phyloP scores from a whole-genome alignment of 2,797 vertebrate species.

The Knipowitschia caucasica region DNA sequence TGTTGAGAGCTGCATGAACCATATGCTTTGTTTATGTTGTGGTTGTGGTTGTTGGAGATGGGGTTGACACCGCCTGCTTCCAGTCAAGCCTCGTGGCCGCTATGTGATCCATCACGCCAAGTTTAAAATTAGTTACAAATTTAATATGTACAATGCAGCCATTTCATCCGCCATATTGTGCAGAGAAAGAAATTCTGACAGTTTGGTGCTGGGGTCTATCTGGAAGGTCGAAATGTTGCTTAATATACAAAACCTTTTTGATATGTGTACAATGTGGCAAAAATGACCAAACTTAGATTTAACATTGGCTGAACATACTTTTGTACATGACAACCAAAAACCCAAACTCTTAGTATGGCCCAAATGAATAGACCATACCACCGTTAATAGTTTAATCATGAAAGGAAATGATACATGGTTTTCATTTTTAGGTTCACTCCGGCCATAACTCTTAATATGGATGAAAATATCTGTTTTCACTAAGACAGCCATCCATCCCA shows the following conservation, averaged over 20 bases:
- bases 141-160: constrained; percentile 83
- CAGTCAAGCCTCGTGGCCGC: constrained; percentile 77
- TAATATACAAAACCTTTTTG: constrained; percentile 78
- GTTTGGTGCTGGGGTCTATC: constrained; percentile 80
- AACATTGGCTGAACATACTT: constrained; percentile 35
- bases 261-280: constrained; percentile 71
- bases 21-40: constrained; percentile 85
- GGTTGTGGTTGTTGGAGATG: constrained; percentile 80
- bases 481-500: constrained; percentile 66
- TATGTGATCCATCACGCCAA: constrained; percentile 79
- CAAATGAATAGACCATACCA: constrained; percentile 79
- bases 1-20: constrained; percentile 78
- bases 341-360: constrained; percentile 74
- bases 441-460: constrained; percentile 76
- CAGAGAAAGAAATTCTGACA: constrained; percentile 82
- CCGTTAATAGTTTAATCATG: constrained; percentile 77
- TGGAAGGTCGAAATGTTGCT: constrained; percentile 82
- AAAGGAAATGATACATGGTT: constrained; percentile 77
- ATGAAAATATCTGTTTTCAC: constrained; percentile 80
- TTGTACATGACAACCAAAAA: constrained; percentile 61
- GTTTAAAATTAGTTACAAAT: constrained; percentile 96
- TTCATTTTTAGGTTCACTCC: constrained; percentile 79
- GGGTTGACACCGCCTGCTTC: constrained; percentile 74
- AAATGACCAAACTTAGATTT: constrained; percentile 51
- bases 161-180: constrained; percentile 76